A percentile compares a stretch with the other conserved stretches of the same genome.
phyloP scores from a whole-genome alignment of 1,140 invertebrate genomes.

The Ceratitis capitata region DNA sequence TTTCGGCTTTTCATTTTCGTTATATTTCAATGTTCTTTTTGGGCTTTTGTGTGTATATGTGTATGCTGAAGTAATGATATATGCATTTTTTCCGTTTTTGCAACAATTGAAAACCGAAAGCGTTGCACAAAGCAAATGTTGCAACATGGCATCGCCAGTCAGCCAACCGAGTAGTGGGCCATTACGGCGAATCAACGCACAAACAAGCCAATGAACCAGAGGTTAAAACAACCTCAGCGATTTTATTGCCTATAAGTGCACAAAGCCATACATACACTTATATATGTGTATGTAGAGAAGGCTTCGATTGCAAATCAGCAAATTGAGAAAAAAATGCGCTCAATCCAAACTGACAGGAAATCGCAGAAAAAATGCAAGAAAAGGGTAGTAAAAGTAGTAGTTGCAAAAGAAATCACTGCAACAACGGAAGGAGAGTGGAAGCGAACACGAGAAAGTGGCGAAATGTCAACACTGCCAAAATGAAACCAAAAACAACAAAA shows the following conservation, averaged over 20 bases:
- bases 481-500: not conserved
- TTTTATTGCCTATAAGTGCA: not conserved
- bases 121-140: slow-evolving; percentile 18
- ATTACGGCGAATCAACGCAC: not conserved
- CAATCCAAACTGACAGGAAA: not conserved
- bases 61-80: not conserved
- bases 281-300: not conserved
- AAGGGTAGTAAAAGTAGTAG: too few species aligned
- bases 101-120: slow-evolving; percentile 5
- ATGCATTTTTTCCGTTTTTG: not conserved
- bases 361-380: not conserved
- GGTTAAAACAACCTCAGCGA: not conserved
- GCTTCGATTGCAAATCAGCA: not conserved
- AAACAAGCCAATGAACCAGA: not conserved
- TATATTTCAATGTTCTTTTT: not conserved
- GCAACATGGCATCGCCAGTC: not conserved
- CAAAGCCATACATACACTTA: not conserved
- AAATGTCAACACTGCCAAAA: slow-evolving; percentile 22
- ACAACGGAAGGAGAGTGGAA: slow-evolving; percentile 20
- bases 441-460: slow-evolving; percentile 3
- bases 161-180: too few species aligned
- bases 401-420: not conserved
- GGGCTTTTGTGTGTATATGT: too few species aligned
- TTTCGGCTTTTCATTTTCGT: slow-evolving; percentile 1
- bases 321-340: not conserved